Base-by-base conservation (phyloP, 53 echinoderm and acorn worm species). In the Crossaster papposus region DNA sequence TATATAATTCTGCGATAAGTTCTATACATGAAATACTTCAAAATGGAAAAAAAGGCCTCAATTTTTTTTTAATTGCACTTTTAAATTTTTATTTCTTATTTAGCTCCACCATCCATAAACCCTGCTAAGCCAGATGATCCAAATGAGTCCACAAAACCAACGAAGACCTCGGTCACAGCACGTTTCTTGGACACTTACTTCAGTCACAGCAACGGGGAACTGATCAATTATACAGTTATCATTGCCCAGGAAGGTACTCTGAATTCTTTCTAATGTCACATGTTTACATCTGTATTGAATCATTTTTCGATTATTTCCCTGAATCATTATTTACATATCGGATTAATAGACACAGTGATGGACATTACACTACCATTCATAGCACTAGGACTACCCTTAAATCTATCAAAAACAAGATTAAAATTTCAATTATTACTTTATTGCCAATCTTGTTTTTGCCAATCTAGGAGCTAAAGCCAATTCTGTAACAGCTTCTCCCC, bases 221-320 rank as follows among this genome's bases (percentile, higher is more conserved):
- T 93, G 13, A 18, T 64, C 24, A 54, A 74, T 33, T 93, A 84
- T 30, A 77, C 93, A 35, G 82, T 93, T 17, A 93, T 93, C 22
- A 89, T 93, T 30, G 93, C 93, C 70, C 90, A 93, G 53, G 90
- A 90, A 72, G 88, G 88, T 88, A 37, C 35, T 70, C n/a, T 81
- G 23, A 35, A 5, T 44, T 44, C 9, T 44, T 44, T 44, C 5
- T 44, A 9, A 7, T 5, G 0, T 44, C 9, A 7, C 9, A 9
- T 44, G 44, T 44, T 5, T 44, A 9, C 9, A 9, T 44, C 9
- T 44, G 44, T 44, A 7, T 44, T 44, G 44, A 44, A 1, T 44
- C 9, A 44, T 44, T 44, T 44, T 44, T 44, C 6, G 44, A 44
- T 44, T 9, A 44, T 44, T 44, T 44, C 44, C 9, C 44, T 44